These are phyloP conservation scores for Lithobates sylvaticus DNA, from an alignment of 2,797 vertebrate species.

Conservation along the genomic window DNA sequence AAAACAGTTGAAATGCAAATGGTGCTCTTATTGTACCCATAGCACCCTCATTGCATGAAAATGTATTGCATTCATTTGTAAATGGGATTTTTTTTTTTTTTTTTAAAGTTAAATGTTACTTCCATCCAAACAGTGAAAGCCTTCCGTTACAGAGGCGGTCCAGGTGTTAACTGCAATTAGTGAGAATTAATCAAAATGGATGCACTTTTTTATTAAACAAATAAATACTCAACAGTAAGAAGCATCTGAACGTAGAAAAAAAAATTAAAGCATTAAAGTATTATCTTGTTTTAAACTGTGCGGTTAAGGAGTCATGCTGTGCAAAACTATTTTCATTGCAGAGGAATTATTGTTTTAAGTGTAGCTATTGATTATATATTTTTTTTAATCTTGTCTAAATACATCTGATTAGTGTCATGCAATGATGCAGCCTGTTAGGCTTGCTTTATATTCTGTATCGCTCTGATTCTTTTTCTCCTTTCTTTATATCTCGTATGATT, in stretches of 20 bases:
- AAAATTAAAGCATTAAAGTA: constrained; percentile 59
- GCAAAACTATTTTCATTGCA: constrained; percentile 72
- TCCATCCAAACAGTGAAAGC: not conserved
- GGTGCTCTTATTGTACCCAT: not conserved
- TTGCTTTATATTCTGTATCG: constrained; percentile 81
- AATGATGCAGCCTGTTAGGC: constrained; percentile 76
- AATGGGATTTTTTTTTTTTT: not conserved
- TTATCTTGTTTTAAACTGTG: constrained; percentile 63
- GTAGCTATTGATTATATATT: constrained; percentile 75
- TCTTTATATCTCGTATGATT: constrained; percentile 68
- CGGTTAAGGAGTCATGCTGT: constrained; percentile 56
- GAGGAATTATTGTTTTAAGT: constrained; percentile 77
- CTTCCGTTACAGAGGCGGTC: no score
- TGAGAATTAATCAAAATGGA: no score
- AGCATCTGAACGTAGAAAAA: not conserved
- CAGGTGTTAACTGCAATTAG: not conserved
- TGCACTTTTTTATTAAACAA: no score
- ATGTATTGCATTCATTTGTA: constrained; percentile 20
- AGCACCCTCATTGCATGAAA: constrained; percentile 13
- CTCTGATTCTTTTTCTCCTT: constrained; percentile 74
- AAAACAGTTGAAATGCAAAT: constrained; percentile 30
- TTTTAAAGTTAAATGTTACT: not conserved
- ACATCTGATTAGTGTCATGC: constrained; percentile 79
- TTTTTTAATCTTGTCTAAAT: constrained; percentile 73
- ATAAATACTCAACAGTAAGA: no score